Evolutionary conservation across 1,140 invertebrate species (phyloP).

Genomic region (Euglossa dilemma): DNA sequence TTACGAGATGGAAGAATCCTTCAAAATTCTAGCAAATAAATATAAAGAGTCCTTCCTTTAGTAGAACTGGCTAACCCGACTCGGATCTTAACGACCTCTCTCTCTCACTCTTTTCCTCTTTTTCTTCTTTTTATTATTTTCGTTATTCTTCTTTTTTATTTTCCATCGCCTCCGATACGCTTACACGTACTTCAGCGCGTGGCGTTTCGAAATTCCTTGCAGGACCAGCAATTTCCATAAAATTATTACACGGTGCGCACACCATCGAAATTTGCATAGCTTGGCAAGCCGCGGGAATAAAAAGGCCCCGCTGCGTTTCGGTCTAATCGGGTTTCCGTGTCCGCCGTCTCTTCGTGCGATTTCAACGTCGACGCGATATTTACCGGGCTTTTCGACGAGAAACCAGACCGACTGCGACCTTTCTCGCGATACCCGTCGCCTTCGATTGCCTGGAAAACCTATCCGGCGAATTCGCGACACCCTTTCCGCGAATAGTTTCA

Average conservation of each 20-base stretch:
- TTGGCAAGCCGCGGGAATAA: conserved; percentile 39
- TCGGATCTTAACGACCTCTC: too few relatives aligned
- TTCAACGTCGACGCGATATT: conserved; percentile 29
- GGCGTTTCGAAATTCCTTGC: conserved; percentile 55
- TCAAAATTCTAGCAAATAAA: background rate
- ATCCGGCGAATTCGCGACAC: background rate
- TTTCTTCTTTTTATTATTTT: too few relatives aligned
- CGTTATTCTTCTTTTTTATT: too few relatives aligned
- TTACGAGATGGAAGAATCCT: background rate
- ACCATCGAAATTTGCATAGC: conserved; percentile 63
- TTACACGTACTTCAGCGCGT: conserved; percentile 7
- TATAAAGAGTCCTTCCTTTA: background rate
- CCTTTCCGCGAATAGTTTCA: background rate
- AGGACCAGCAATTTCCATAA: conserved; percentile 65
- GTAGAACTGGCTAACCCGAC: too few relatives aligned
- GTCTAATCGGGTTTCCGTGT: conserved; percentile 64
- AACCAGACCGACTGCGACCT: background rate
- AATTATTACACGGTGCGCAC: conserved; percentile 58
- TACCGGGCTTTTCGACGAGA: conserved; percentile 4
- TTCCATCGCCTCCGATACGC: background rate
- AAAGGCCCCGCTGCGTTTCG: conserved; percentile 49
- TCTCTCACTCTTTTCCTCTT: too few relatives aligned
- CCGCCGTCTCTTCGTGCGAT: conserved; percentile 12
- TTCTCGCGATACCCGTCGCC: background rate
- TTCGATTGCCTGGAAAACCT: conserved; percentile 5